Base-by-base conservation (phyloP, 2,888 invertebrate genomes). In the Hydriomena furcata region DNA sequence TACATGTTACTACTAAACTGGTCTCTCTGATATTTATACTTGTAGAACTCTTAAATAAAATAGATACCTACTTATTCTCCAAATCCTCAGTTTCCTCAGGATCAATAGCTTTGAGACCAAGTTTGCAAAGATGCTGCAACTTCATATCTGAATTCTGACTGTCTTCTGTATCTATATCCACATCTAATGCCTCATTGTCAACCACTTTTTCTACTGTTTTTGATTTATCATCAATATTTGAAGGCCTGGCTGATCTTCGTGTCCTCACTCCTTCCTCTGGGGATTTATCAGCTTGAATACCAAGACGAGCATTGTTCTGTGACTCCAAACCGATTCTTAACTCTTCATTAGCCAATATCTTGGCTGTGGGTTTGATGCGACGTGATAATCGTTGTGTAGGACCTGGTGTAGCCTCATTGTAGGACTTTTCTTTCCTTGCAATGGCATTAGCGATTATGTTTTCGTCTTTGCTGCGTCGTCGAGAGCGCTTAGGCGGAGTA, bases 401-500 rank as follows among this genome's bases (percentile, higher is more conserved):
- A 1, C 65, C 56, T 7, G 85, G 78, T 2, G 84, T 69, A 1
- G 65, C 61, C 62, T 91, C 91, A 63, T 92, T 92, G 63, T 93
- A 94, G 0, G 93, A 93, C 62, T 94, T 94, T 71, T 94, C 94
- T 71, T 95, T 95, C 7, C 94, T 88, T 0, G 94, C 94, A 64
- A 94, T 94, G 6, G 94, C 94, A 76, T 92, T 93, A 55, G 94
- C 93, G 12, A 95, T 76, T 21, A 94, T 91, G 37, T 94, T 93
- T 55, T 93, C 92, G 31, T 94, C 93, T 68, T 93, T 93, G 60
- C 93, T 93, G 35, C 93, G 84, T 25, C 94, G 89, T 41, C 94
- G 90, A 0, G 93, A 92, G 0, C 94, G 89, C 73, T 94, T 95
- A 0, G 92, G 82, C 7, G 91, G 80, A 13, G 84, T 69, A 30